Percentiles rank a stretch among this genome's conserved stretches.
Conservation (phyloP, 2,888 invertebrate genomes). For the Quadroppia sp. region DNA sequence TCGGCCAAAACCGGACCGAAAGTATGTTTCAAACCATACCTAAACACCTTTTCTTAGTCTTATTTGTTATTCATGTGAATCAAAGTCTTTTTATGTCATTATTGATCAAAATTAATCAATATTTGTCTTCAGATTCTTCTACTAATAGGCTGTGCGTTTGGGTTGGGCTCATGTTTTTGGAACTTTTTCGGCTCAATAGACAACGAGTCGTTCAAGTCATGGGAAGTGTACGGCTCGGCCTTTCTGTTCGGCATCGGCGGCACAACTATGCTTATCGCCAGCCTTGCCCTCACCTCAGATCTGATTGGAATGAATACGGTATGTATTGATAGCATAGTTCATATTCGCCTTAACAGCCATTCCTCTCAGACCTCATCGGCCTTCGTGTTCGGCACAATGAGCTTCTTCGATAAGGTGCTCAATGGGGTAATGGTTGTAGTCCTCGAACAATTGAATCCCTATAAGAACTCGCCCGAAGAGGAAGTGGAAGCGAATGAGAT, state of each 20-base stretch:
- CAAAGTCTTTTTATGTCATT: too few species aligned
- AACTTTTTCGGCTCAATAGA: constrained; percentile 53
- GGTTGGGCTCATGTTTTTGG: constrained; percentile 65
- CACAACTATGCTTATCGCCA: constrained; percentile 79
- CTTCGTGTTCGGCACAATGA: constrained; percentile 85
- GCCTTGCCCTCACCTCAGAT: constrained; percentile 81
- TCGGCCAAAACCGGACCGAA: constrained; percentile 37
- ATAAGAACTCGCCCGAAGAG: background rate
- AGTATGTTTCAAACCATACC: constrained; percentile 31
- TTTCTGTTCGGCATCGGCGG: constrained; percentile 73
- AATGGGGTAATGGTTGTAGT: constrained; percentile 75
- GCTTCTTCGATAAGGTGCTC: constrained; percentile 84
- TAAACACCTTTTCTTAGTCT: too few species aligned
- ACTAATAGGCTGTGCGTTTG: constrained; percentile 63
- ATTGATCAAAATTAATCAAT: too few species aligned
- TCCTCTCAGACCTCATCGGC: constrained; percentile 68
- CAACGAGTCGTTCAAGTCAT: constrained; percentile 21
- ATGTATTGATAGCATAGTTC: constrained; percentile 44
- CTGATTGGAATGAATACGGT: constrained; percentile 75
- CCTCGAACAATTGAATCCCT: constrained; percentile 32
- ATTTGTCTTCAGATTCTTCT: constrained; percentile 63
- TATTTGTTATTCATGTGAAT: too few species aligned
- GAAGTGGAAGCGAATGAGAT: background rate
- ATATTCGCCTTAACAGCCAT: background rate
- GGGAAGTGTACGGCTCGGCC: constrained; percentile 66